Conservation (phyloP, 2,888 invertebrate species). For the Apoderus coryli region DNA sequence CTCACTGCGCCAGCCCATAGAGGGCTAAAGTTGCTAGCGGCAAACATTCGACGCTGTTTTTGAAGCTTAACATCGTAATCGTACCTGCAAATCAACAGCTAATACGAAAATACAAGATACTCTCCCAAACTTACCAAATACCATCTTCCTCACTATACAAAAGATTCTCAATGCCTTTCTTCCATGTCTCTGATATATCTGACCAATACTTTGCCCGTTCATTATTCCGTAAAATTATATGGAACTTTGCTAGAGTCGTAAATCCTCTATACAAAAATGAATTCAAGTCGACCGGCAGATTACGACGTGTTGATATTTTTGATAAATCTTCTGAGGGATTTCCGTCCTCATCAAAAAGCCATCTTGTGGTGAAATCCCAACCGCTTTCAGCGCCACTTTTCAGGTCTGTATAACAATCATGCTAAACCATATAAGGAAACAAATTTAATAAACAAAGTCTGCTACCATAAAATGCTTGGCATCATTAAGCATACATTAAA, state of each 20-base stretch:
- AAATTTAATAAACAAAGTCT: too few relatives aligned
- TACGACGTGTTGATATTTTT: constrained; percentile 47
- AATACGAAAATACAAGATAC: too few relatives aligned
- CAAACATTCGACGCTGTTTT: constrained; percentile 46
- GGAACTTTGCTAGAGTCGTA: constrained; percentile 44
- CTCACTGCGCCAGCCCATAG: constrained; percentile 46
- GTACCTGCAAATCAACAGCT: constrained; percentile 15
- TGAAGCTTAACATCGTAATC: constrained; percentile 47
- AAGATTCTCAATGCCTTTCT: constrained; percentile 48
- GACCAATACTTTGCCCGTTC: constrained; percentile 39
- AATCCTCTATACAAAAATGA: constrained; percentile 59
- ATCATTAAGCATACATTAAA: too few relatives aligned
- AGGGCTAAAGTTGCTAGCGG: constrained; percentile 54
- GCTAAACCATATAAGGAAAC: too few relatives aligned
- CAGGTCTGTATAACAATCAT: constrained; percentile 44
- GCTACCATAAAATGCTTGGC: too few relatives aligned
- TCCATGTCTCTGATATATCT: constrained; percentile 30
- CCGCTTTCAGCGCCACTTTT: constrained; percentile 57
- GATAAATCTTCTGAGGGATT: constrained; percentile 33
- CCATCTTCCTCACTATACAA: constrained; percentile 67
- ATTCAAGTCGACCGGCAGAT: constrained; percentile 73
- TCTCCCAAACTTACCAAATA: constrained; percentile 59
- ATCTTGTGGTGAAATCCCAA: constrained; percentile 76
- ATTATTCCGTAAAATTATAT: constrained; percentile 35
- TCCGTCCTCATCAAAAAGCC: constrained; percentile 49